Percentiles rank a stretch among this genome's conserved stretches.
Conservation (phyloP, 2,113 vertebrate species). For the Tylochromis polylepis region DNA sequence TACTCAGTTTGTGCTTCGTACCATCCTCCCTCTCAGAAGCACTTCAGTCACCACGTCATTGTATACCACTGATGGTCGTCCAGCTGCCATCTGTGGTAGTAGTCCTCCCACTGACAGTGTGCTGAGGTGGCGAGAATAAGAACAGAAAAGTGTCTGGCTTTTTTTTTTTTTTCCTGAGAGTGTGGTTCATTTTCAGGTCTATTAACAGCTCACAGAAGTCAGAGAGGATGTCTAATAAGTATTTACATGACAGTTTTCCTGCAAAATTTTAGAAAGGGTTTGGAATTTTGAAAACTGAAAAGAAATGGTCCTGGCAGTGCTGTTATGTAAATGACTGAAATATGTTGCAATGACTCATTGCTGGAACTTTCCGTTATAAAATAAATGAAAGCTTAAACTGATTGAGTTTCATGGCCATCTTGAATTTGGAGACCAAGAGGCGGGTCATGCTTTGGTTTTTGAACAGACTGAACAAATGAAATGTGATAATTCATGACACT, state of each 20-base stretch:
- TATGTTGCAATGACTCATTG: not conserved
- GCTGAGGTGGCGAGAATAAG: not conserved
- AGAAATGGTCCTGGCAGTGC: not conserved
- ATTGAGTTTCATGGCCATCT: not conserved
- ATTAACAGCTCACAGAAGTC: not conserved
- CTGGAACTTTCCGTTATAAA: not conserved
- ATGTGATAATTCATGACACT: not conserved
- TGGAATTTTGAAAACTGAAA: not conserved
- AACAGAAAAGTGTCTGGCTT: not conserved
- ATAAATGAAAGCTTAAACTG: not conserved
- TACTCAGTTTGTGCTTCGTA: not conserved
- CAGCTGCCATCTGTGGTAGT: not conserved
- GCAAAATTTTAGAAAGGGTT: not conserved
- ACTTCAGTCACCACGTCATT: not conserved
- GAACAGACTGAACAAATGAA: not conserved
- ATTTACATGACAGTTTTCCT: not conserved
- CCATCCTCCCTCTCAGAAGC: not conserved
- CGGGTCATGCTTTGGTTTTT: not conserved
- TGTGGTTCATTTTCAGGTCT: not conserved
- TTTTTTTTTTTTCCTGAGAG: not conserved
- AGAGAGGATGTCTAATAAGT: not conserved
- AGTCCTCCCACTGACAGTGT: fast-evolving
- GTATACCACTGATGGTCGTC: not conserved
- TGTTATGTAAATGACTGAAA: not conserved
- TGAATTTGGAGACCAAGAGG: not conserved